Evolutionary conservation across 2,888 invertebrate genomes (phyloP), one percentile per base, ranked within the genome.

Genomic region (Torymus tubicola): DNA sequence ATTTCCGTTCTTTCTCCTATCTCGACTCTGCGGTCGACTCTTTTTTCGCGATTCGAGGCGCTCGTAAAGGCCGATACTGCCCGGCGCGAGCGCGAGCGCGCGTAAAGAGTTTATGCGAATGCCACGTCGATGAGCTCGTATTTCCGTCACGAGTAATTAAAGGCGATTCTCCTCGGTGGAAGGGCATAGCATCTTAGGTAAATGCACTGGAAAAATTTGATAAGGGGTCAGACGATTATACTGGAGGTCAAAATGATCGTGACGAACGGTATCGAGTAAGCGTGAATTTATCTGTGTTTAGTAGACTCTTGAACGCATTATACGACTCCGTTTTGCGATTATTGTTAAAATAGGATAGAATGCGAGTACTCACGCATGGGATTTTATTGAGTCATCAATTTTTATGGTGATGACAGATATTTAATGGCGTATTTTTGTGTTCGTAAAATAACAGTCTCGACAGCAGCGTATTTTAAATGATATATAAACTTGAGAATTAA

Each of bases 61-160:
- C 1, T 73, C 72, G 55, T 73, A 73, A 73, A 73, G 64, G 16
- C 31, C 18, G 42, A 63, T 64, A 73, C 63, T 73, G 70, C 50
- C 21, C 24, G n/a, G n/a, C n/a, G n/a, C n/a, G n/a, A n/a, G n/a
- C 13, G 16, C 10, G 60, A 58, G 31, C 13, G 16, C 10, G 60
- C 60, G 60, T 71, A 55, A 64, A 63, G 53, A 63, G 61, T 55
- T 64, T 63, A 73, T 73, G 31, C 55, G 8, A 64, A 64, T 60
- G 21, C 60, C 13, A 50, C 21, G 16, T 52, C 14, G 50, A 50
- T 60, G 42, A 60, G 58, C 18, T 14, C 58, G 16, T 16, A 71
- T 60, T 13, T 18, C 18, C 13, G 18, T 50, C 14, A 50, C 58
- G 14, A 21, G 70, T 71, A 50, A 71, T 71, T 42, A 58, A 60